These are phyloP conservation scores for Latrodectus elegans DNA, from an alignment of 2,888 invertebrate species.

Conservation along the genomic window DNA sequence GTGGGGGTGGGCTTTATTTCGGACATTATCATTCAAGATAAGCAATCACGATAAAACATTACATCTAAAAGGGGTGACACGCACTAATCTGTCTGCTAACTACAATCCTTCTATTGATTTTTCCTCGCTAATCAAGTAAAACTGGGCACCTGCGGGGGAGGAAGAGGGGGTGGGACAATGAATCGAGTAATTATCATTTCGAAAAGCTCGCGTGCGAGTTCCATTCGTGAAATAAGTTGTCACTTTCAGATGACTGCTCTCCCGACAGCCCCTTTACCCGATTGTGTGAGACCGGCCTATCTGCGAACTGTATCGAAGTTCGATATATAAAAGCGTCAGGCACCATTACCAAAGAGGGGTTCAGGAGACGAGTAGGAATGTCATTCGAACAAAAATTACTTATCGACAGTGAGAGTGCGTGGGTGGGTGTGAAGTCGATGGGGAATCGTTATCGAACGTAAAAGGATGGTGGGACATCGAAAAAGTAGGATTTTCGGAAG, in stretches of 20 bases:
- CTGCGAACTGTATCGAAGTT: constrained; percentile 50
- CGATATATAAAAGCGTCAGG: constrained; percentile 43
- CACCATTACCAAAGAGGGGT: constrained; percentile 29
- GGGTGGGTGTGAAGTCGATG: constrained; percentile 26
- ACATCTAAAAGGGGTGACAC: too few relatives aligned
- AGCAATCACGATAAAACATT: too few relatives aligned
- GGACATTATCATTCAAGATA: too few relatives aligned
- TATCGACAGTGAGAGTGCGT: constrained; percentile 61
- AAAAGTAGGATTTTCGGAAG: too few relatives aligned
- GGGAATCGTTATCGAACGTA: constrained; percentile 38
- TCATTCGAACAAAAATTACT: constrained; percentile 68
- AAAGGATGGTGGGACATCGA: background rate
- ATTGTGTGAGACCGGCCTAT: background rate
- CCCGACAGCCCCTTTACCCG: background rate
- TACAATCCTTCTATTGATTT: constrained; percentile 6
- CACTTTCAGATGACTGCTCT: constrained; percentile 6
- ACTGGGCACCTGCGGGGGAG: background rate
- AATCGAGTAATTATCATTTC: constrained; percentile 24
- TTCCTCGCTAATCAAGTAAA: constrained; percentile 16
- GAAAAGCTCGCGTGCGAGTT: background rate
- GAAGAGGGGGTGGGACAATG: background rate
- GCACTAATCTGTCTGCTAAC: too few relatives aligned
- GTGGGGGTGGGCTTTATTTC: too few relatives aligned
- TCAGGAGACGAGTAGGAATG: constrained; percentile 22
- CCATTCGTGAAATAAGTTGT: constrained; percentile 33